These are phyloP conservation scores for Peromyscus californicus DNA, from an alignment of 2,113 vertebrate species.

Conservation along the genomic window DNA sequence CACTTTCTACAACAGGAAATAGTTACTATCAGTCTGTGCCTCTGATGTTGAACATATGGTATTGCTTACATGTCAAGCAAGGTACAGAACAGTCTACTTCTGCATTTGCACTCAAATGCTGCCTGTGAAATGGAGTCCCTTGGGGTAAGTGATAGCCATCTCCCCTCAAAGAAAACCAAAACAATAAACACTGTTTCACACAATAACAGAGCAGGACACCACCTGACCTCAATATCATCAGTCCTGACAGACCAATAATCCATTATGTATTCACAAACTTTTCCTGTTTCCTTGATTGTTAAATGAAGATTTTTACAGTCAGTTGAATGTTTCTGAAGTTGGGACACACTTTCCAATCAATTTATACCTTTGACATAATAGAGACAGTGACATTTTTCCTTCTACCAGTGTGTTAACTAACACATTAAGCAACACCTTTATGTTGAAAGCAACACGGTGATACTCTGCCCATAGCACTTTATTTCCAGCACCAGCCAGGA, in stretches of 20 bases:
- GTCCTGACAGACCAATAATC: not conserved
- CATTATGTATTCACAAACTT: not conserved
- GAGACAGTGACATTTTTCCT: not conserved
- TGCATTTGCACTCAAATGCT: not conserved
- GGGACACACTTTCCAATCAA: not conserved
- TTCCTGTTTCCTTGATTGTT: not conserved
- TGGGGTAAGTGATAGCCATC: not conserved
- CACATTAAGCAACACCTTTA: not conserved
- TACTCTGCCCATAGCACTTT: not conserved
- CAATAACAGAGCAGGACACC: not conserved
- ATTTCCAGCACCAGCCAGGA: not conserved
- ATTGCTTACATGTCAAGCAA: not conserved
- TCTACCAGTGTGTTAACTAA: not conserved
- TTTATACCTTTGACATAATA: not conserved
- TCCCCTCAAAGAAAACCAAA: not conserved
- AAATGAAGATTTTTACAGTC: not conserved
- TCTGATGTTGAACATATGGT: not conserved
- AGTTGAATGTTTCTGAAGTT: constrained; percentile 10
- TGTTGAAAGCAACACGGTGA: not conserved
- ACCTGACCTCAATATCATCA: not conserved
- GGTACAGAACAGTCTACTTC: not conserved
- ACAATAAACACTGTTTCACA: not conserved
- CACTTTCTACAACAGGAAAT: not conserved
- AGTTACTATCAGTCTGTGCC: not conserved
- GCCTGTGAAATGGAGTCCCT: not conserved